phyloP scores from a whole-genome alignment of 2,113 vertebrate species.

The Galeopterus variegatus region DNA sequence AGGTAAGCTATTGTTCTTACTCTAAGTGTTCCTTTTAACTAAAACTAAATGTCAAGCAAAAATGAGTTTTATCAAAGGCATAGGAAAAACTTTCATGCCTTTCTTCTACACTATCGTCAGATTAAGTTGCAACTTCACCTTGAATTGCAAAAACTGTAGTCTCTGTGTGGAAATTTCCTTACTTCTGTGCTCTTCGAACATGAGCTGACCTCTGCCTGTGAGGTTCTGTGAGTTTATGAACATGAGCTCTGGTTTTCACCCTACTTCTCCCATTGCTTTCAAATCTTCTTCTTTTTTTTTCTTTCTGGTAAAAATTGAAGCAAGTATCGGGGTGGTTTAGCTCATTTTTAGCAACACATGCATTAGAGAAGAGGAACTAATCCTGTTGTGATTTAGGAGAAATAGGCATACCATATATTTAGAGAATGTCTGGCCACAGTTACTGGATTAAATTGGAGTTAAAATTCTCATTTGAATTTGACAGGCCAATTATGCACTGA shows the following conservation, averaged over 20 bases:
- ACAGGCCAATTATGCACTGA: background rate
- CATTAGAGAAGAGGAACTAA: background rate
- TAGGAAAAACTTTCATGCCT: background rate
- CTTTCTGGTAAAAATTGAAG: background rate
- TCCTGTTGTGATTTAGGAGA: background rate
- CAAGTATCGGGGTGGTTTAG: background rate
- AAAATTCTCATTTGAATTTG: constrained; percentile 24
- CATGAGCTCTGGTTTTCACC: constrained; percentile 8
- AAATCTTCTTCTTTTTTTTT: background rate
- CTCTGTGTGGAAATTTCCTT: background rate
- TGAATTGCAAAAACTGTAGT: background rate
- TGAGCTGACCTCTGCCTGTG: background rate
- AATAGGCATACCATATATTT: background rate
- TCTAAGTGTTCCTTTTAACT: background rate
- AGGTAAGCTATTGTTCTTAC: background rate
- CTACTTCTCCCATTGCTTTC: background rate
- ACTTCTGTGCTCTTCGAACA: background rate
- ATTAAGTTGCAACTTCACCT: background rate
- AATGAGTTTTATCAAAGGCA: background rate
- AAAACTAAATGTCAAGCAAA: constrained; percentile 31
- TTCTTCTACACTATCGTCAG: background rate
- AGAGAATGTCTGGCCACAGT: background rate
- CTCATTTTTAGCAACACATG: background rate
- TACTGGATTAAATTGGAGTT: background rate
- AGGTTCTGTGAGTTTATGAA: background rate